These are phyloP conservation scores for Mastomys coucha DNA, from an alignment of 2,113 vertebrate genomes.

Conservation along the genomic window DNA sequence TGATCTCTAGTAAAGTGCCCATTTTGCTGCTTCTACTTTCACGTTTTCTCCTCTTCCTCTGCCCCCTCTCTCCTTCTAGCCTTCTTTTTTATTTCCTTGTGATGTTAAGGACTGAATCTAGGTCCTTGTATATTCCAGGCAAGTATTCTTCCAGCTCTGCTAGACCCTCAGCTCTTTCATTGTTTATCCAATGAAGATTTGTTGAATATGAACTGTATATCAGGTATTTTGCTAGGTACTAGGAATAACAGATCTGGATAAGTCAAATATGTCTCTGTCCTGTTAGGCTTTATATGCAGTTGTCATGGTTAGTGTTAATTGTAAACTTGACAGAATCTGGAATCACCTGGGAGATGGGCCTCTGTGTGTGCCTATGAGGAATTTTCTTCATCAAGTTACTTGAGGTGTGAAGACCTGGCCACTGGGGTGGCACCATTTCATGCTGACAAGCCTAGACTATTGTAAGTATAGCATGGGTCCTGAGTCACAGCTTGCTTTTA, in stretches of 20 bases:
- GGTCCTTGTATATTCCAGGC: not conserved
- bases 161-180: not conserved
- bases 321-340: not conserved
- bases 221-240: not conserved
- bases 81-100: not conserved
- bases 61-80: not conserved
- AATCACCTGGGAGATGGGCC: not conserved
- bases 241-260: not conserved
- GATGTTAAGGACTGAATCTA: not conserved
- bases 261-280: not conserved
- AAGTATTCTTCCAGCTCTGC: not conserved
- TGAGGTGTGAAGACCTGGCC: not conserved
- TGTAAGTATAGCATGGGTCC: not conserved
- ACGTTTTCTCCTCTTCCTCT: not conserved
- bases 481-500: not conserved
- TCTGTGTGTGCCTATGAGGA: not conserved
- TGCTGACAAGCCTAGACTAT: not conserved
- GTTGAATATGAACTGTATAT: not conserved
- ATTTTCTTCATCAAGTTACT: not conserved
- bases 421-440: too few relatives aligned
- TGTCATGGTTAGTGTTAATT: not conserved
- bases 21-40: not conserved
- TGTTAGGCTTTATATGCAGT: not conserved
- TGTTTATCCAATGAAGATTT: conserved; percentile 37
- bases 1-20: not conserved